phyloP scores from a whole-genome alignment of 2,113 vertebrate species.

The Beaufortia kweichowensis region DNA sequence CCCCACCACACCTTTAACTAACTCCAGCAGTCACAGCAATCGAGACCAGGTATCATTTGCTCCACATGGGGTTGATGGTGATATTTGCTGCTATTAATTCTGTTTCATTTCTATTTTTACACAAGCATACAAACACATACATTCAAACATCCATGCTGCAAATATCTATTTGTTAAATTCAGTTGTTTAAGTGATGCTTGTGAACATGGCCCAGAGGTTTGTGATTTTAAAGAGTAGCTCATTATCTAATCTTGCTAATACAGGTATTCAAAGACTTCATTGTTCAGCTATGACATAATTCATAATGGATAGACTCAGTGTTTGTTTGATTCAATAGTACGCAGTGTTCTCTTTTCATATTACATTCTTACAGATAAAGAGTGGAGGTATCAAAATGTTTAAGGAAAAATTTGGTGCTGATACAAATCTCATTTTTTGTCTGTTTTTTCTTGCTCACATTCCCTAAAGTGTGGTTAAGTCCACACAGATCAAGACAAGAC shows the following conservation, averaged over 20 bases:
- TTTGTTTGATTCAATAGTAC: neutral
- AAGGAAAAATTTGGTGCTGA: neutral
- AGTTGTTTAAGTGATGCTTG: neutral
- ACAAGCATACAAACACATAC: neutral
- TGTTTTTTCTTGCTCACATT: constrained; percentile 16
- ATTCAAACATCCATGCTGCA: neutral
- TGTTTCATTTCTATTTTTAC: neutral
- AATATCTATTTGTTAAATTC: neutral
- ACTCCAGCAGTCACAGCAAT: constrained; percentile 15
- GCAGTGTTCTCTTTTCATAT: neutral
- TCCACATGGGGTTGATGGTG: neutral
- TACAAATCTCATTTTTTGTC: constrained; percentile 2
- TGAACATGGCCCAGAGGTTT: neutral
- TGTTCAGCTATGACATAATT: neutral
- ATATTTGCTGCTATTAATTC: neutral
- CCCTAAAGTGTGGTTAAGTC: constrained; percentile 23
- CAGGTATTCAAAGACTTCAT: constrained; percentile 26
- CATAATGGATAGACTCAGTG: neutral
- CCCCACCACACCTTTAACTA: constrained; percentile 30
- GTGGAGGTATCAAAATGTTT: neutral
- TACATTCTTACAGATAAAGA: neutral
- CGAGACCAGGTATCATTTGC: constrained; percentile 19
- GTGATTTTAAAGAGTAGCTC: neutral
- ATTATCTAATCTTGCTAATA: constrained; percentile 34
- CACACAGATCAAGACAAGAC: constrained; percentile 44